Evolutionary conservation across 2,888 invertebrate genomes (phyloP).

Genomic region (Julus scanicus): DNA sequence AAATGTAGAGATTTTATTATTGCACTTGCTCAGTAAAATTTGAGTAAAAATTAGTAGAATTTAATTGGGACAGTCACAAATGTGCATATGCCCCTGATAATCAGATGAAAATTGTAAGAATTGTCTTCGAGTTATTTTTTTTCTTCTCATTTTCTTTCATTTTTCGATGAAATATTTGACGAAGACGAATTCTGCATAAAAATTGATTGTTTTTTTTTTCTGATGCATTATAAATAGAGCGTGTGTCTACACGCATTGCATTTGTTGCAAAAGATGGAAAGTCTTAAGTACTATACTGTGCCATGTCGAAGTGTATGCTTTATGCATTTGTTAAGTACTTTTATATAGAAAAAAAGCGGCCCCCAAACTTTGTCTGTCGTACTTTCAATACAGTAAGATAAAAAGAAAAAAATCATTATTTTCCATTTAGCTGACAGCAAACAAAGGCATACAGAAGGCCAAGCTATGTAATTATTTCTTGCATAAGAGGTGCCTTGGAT

Average conservation of each 20-base stretch:
- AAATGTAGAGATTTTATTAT: too few relatives aligned
- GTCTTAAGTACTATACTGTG: background rate
- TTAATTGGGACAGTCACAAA: background rate
- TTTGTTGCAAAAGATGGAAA: background rate
- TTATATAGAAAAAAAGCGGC: slow-evolving; percentile 9
- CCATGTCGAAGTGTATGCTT: slow-evolving; percentile 19
- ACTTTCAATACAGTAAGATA: background rate
- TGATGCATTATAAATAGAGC: background rate
- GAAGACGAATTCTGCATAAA: background rate
- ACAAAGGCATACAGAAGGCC: background rate
- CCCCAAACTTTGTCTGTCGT: slow-evolving; percentile 5
- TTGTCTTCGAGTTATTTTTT: background rate
- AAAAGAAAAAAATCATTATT: slow-evolving; percentile 17
- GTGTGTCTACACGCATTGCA: slow-evolving; percentile 1
- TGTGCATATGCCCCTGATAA: background rate
- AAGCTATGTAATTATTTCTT: background rate
- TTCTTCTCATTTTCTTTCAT: background rate
- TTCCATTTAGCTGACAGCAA: slow-evolving; percentile 11
- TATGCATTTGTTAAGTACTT: slow-evolving; percentile 2
- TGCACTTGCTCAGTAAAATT: background rate
- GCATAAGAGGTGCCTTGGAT: background rate
- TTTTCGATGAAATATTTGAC: background rate
- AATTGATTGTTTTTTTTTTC: background rate
- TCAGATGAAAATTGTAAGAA: background rate
- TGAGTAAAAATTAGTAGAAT: background rate